phyloP scores from a whole-genome alignment of 1,140 invertebrate genomes.

The Micrasema longulum region DNA sequence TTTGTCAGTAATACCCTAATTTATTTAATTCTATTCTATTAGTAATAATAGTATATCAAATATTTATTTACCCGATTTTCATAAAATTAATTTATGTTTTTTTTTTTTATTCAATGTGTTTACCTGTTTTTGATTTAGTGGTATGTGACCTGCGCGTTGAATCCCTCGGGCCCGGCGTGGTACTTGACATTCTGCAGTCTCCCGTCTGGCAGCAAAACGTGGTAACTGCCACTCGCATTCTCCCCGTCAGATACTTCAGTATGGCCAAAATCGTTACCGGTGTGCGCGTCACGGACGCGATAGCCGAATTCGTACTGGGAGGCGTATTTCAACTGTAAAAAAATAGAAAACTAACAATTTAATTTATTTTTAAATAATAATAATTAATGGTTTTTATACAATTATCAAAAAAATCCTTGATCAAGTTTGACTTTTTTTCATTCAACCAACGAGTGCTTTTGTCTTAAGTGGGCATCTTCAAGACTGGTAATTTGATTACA shows the following conservation, averaged over 20 bases:
- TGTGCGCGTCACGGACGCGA: constrained; percentile 75
- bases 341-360: neutral
- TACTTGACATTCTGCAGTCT: constrained; percentile 82
- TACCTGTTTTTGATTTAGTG: too few relatives aligned
- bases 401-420: neutral
- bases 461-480: too few relatives aligned
- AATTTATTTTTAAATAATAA: neutral
- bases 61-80: too few relatives aligned
- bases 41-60: too few relatives aligned
- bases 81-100: too few relatives aligned
- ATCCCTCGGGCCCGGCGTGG: constrained; percentile 79
- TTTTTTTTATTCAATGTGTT: constrained; percentile 1
- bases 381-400: neutral
- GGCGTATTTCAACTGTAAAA: constrained; percentile 72
- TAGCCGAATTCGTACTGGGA: constrained; percentile 83
- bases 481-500: too few relatives aligned
- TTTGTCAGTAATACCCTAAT: too few relatives aligned
- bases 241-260: constrained; percentile 74
- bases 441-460: too few relatives aligned
- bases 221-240: constrained; percentile 78
- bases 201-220: constrained; percentile 83
- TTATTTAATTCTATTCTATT: too few relatives aligned
- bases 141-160: constrained; percentile 82
- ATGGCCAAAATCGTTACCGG: constrained; percentile 80
- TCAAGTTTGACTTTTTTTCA: too few relatives aligned